phyloP scores from a whole-genome alignment of 2,113 vertebrate genomes.

The Daphoenositta chrysoptera region DNA sequence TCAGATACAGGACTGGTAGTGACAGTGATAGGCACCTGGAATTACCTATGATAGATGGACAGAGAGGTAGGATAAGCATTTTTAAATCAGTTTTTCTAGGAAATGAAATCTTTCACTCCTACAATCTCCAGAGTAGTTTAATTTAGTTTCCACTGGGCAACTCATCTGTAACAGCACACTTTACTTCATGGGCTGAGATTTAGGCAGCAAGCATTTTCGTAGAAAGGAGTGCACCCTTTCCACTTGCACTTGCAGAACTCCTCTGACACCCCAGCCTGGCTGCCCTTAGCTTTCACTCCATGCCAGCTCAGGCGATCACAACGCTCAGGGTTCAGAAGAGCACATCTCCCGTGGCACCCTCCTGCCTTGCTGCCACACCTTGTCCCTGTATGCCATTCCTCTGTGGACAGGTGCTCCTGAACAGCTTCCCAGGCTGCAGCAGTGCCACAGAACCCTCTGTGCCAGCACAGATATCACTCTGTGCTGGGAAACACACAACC shows the following conservation, averaged over 20 bases:
- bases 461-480: background rate
- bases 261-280: background rate
- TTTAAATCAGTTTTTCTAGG: background rate
- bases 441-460: background rate
- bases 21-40: constrained; percentile 26
- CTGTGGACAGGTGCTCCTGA: background rate
- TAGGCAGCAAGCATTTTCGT: background rate
- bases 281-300: background rate
- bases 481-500: background rate
- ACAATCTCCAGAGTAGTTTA: background rate
- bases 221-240: background rate
- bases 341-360: background rate
- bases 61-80: constrained; percentile 1
- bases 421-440: background rate
- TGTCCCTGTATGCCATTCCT: background rate
- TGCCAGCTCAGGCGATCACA: background rate
- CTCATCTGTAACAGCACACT: background rate
- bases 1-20: background rate
- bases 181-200: background rate
- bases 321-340: background rate
- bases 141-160: background rate
- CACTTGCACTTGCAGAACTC: background rate
- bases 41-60: constrained; percentile 1
- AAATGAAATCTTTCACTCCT: background rate
- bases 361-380: background rate